A percentile compares a stretch with the other conserved stretches of the same genome.
phyloP scores from a whole-genome alignment of 2,113 vertebrate species.

The Phocoena sinus region DNA sequence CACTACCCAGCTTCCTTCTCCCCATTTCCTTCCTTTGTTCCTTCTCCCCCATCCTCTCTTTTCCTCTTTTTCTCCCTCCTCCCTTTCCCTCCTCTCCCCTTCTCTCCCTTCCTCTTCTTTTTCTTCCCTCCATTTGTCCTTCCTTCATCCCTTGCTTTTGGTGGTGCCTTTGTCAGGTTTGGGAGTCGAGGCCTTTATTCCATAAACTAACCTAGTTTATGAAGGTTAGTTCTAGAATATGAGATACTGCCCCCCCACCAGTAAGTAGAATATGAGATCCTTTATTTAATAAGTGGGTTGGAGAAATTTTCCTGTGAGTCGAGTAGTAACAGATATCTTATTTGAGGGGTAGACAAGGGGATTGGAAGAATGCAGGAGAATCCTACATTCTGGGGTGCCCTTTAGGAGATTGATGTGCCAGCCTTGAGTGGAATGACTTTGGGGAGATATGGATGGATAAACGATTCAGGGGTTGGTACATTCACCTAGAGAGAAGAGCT shows the following conservation, averaged over 20 bases:
- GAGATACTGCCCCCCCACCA: neutral
- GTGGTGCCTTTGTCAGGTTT: neutral
- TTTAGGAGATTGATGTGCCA: neutral
- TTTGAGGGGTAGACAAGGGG: neutral
- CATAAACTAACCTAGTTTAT: neutral
- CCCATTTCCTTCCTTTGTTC: neutral
- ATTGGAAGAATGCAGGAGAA: neutral
- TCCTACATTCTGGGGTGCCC: neutral
- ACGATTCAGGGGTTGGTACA: neutral
- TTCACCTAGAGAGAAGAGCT: neutral
- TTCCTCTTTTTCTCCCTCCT: neutral
- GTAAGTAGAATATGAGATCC: neutral
- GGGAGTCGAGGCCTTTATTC: neutral
- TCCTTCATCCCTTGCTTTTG: neutral
- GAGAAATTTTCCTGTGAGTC: neutral
- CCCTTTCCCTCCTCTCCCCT: fast-evolving
- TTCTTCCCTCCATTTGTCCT: neutral
- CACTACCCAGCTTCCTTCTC: neutral
- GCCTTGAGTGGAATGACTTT: neutral
- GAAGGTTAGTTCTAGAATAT: neutral
- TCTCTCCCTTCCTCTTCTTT: neutral
- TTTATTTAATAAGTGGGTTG: neutral
- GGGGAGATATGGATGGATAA: neutral
- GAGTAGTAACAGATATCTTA: neutral
- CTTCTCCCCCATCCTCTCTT: neutral